Percentiles rank a stretch among this genome's conserved stretches.
Evolutionary conservation across 2,888 invertebrate genomes (phyloP).

Genomic region (Catocala sponsa): DNA sequence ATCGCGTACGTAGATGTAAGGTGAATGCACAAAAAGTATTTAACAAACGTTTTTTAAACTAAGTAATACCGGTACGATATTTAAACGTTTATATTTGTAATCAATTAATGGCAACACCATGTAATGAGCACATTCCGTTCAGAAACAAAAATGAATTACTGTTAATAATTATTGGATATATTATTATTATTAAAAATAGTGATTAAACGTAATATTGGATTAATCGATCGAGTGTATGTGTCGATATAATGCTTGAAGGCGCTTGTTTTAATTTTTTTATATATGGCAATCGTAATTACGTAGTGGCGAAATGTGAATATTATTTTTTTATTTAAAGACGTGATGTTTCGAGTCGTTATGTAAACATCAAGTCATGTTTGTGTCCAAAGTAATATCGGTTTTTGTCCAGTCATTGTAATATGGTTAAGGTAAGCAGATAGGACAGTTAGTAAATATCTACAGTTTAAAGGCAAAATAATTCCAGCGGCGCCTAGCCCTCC

Average conservation of each 20-base stretch:
- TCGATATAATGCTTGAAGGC: conserved; percentile 56
- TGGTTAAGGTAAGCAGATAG: too few relatives aligned
- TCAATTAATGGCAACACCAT: conserved; percentile 72
- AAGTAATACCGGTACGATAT: conserved; percentile 70
- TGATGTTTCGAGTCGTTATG: conserved; percentile 4
- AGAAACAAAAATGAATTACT: conserved; percentile 66
- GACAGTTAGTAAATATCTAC: too few relatives aligned
- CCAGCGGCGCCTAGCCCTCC: too few relatives aligned
- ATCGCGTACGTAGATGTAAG: conserved; percentile 72
- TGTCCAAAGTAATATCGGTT: too few relatives aligned
- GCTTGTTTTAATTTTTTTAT: conserved; percentile 41
- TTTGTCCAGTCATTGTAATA: background rate
- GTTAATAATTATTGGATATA: conserved; percentile 65
- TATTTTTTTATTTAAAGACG: conserved; percentile 8
- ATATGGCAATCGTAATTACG: conserved; percentile 29
- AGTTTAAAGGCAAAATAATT: too few relatives aligned
- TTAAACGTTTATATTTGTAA: conserved; percentile 68
- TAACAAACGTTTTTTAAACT: conserved; percentile 70
- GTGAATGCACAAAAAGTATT: conserved; percentile 82
- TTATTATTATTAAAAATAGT: conserved; percentile 58
- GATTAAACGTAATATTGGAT: conserved; percentile 62
- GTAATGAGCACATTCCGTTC: conserved; percentile 85
- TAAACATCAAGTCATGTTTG: background rate
- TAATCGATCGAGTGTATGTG: conserved; percentile 45
- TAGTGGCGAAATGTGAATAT: conserved; percentile 25